Evolutionary conservation across 2,113 vertebrate species (phyloP).

Genomic region (Leptosomus discolor): DNA sequence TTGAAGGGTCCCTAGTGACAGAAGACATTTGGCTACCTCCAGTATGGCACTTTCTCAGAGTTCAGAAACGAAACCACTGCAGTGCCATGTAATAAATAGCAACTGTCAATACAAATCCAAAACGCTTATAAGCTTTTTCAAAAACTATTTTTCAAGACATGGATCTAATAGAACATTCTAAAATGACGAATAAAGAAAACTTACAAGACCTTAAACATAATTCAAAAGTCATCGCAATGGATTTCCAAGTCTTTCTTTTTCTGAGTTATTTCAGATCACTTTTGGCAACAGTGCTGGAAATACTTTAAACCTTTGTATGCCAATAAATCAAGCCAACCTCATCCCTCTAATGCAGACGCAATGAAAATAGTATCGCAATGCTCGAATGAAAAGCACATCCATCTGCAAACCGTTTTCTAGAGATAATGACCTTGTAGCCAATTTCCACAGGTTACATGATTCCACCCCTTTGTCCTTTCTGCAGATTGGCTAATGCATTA

Average conservation of each 20-base stretch:
- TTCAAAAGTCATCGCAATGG: neutral
- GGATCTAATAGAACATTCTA: neutral
- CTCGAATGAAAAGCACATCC: neutral
- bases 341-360: neutral
- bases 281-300: neutral
- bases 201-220: fast-evolving
- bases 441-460: neutral
- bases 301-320: neutral
- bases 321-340: neutral
- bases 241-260: neutral
- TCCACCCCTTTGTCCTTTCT: neutral
- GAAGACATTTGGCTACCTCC: neutral
- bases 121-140: neutral
- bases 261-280: neutral
- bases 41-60: neutral
- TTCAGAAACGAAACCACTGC: neutral
- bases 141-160: neutral
- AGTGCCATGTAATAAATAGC: neutral
- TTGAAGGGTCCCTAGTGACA: neutral
- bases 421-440: neutral
- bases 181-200: neutral
- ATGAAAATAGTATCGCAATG: neutral
- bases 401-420: neutral
- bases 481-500: neutral
- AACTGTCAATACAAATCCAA: neutral